Evolutionary conservation across 2,888 invertebrate genomes (phyloP), one percentile per base, ranked within the genome.

Genomic region (Autographa gamma): DNA sequence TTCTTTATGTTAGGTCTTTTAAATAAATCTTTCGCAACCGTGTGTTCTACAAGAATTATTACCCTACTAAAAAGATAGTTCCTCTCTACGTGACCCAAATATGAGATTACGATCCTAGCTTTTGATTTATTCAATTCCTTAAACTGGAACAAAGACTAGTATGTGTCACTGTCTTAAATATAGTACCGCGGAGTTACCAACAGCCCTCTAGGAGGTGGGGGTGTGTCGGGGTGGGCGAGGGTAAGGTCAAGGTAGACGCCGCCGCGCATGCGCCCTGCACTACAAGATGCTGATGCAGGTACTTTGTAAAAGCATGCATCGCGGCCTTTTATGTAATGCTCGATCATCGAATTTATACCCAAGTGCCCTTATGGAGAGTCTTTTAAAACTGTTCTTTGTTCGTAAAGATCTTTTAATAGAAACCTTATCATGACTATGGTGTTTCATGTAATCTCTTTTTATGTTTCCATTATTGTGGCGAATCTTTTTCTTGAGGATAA

Each of bases 211-310:
- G 69, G 78, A 65, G 78, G 68, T 77, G 73, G 64, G 64, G 63
- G 77, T 71, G 73, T 66, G 66, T 52, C 71, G 66, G 82, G 80
- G 85, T 79, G 79, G 82, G 82, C 56, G 79, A 83, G 85, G 85
- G 87, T 88, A 93, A 94, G 93, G 94, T 94, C 94, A 94, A 94
- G 94, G 94, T 92, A 91, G 87, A 66, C 71, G 32, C 48, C 14
- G 67, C 13, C 80, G 85, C 92, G 94, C 94, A 73, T 90, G 94
- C 93, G 89, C 85, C 59, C 68, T 91, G 91, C 91, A 92, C 88
- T 86, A 77, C 67, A 79, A 81, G 76, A 77, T 68, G 77, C 79
- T 84, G 85, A 84, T 88, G 87, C 90, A 88, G 77, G 76, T 60
- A 77, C 76, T 77, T 43, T 52, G 60, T 73, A 59, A 64, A 60